phyloP scores from a whole-genome alignment of 2,113 vertebrate species.

The Mustela lutreola region DNA sequence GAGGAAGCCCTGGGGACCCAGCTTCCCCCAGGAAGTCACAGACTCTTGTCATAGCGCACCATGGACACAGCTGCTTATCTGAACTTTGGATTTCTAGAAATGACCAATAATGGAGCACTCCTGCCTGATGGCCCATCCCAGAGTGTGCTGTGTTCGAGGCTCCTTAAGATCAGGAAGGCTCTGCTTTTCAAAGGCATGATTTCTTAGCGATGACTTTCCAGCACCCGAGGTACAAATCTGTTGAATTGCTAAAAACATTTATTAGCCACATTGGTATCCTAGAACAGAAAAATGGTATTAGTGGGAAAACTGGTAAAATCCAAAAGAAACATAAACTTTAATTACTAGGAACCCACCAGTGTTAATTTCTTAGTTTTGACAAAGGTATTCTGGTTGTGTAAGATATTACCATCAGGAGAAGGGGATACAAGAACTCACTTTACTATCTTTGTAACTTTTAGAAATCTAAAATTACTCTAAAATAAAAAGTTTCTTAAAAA shows the following conservation, averaged over 20 bases:
- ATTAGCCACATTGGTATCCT: constrained; percentile 10
- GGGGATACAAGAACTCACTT: background rate
- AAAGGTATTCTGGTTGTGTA: background rate
- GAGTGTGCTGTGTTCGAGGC: background rate
- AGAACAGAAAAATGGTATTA: background rate
- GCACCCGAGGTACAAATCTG: background rate
- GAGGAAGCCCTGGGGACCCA: background rate
- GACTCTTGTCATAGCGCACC: background rate
- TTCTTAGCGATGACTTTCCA: background rate
- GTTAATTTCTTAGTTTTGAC: background rate
- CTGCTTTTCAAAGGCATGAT: background rate
- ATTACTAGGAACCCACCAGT: background rate
- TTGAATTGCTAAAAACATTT: background rate
- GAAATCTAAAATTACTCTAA: background rate
- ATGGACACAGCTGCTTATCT: background rate
- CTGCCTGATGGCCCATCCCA: background rate
- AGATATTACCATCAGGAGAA: background rate
- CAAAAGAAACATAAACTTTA: constrained; percentile 17
- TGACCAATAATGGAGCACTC: background rate
- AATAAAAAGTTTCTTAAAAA: background rate
- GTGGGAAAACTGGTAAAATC: background rate
- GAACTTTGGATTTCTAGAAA: background rate
- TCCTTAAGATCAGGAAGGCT: background rate
- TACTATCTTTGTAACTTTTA: background rate
- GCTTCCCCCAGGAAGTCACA: background rate